Percentiles rank a stretch among this genome's conserved stretches.
Conservation (phyloP, 2,888 invertebrate genomes). For the Apomyelois bistriatella region DNA sequence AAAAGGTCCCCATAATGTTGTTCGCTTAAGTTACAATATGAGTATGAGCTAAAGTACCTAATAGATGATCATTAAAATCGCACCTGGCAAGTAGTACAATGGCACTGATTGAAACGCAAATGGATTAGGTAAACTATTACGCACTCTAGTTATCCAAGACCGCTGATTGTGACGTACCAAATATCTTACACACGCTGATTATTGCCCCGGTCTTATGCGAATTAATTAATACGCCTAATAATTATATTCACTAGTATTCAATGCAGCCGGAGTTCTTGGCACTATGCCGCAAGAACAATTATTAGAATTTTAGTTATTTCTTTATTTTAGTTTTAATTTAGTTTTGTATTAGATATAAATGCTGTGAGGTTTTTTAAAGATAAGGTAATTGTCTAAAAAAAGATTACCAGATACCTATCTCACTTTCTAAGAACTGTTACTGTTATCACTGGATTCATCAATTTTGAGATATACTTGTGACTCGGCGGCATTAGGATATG, state of each 20-base stretch:
- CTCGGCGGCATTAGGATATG: neutral
- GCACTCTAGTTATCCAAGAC: neutral
- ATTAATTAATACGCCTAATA: no score
- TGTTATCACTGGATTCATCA: neutral
- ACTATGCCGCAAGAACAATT: no score
- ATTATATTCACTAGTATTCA: no score
- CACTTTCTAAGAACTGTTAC: neutral
- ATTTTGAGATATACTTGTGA: neutral
- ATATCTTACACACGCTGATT: neutral
- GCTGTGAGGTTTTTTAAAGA: no score
- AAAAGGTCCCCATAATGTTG: neutral
- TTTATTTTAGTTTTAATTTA: no score
- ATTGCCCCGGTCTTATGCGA: no score
- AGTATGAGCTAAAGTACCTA: neutral
- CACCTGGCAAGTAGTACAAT: conserved; percentile 4
- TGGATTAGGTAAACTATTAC: neutral
- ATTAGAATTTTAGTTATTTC: no score
- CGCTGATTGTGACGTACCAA: neutral
- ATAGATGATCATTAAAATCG: neutral
- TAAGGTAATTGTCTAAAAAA: no score
- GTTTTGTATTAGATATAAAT: no score
- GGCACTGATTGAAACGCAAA: neutral
- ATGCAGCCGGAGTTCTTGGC: no score
- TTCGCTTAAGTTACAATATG: neutral
- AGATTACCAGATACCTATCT: no score